Base-by-base conservation (phyloP, 2,888 invertebrate species). In the Drosophila anomelani region DNA sequence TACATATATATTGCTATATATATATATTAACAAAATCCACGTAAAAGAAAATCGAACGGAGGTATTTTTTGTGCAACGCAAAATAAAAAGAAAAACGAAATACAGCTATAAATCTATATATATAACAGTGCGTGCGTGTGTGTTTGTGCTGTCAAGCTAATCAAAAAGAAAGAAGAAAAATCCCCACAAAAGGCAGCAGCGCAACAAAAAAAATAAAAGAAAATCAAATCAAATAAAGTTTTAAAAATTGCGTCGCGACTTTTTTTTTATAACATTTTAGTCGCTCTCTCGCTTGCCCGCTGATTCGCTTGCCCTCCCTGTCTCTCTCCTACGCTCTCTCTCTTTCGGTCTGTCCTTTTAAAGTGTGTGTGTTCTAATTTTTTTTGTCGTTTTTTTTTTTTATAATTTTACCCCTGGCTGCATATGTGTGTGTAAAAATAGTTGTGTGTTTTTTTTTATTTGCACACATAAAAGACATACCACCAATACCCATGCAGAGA, bases 231-330 rank as follows among this genome's bases (percentile, higher is more conserved):
- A 26, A 64, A 39, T 47, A 47, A 59, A 41, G 26, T 46, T 29
- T 23, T 23, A 34, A 41, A 63, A 72, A 78, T 67, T 75, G 69
- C 78, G 75, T 71, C 72, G 77, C 70, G 64, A 69, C 26, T 26
- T 66, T 63, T 51, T 71, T 73, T 49, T 51, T 62, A 44, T 58
- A 51, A 51, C 51, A 34, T 51, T 51, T 34, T 34, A 34, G 59
- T 41, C 53, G 51, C 46, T 49, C 41, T 43, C 34, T 53, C 26
- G 39, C 61, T 61, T 26, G 46, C 38, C 10, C 38, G 29, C 39
- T 10, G n/a, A 38, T 3, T 32, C 43, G 26, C 61, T 49, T 34
- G 17, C 8, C 39, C 39, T 3, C 15, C 17, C 43, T 12, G 26
- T 32, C 36, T 62, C 32, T 34, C 58, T 23, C 32, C 10, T 20